Percentiles rank a stretch among this genome's conserved stretches.
Conservation (phyloP, 2,888 invertebrate species). For the Trachelus tabidus region DNA sequence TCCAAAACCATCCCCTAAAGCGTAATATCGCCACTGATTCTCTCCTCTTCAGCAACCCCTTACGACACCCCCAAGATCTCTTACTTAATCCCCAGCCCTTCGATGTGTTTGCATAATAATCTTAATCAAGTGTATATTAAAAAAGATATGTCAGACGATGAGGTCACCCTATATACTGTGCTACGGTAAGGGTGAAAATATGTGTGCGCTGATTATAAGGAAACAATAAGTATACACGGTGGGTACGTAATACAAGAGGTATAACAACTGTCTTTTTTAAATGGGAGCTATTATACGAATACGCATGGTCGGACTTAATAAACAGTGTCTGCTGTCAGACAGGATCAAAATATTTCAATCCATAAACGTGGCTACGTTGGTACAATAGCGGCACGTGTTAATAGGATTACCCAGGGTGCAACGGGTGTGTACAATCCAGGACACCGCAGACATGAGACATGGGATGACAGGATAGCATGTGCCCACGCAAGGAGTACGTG, state of each 20-base stretch:
- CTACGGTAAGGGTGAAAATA: background rate
- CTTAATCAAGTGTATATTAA: background rate
- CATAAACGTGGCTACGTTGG: constrained; percentile 41
- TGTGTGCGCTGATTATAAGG: background rate
- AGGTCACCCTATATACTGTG: background rate
- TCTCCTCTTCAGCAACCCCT: constrained; percentile 7
- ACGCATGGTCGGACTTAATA: background rate
- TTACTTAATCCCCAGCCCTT: background rate
- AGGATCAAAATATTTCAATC: constrained; percentile 52
- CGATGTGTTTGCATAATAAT: background rate
- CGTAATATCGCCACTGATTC: background rate
- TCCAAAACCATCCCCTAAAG: background rate
- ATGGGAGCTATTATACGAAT: background rate
- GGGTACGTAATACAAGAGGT: constrained; percentile 7
- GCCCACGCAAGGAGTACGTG: constrained; percentile 42
- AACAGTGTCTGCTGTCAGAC: constrained; percentile 5
- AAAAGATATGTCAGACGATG: background rate
- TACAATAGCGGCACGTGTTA: constrained; percentile 54
- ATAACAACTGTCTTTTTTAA: background rate
- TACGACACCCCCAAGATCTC: background rate
- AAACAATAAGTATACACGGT: background rate
- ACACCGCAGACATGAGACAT: constrained; percentile 32
- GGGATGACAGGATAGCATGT: constrained; percentile 32
- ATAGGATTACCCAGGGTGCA: constrained; percentile 53
- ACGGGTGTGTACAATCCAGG: constrained; percentile 33